Conservation (phyloP, 2,113 vertebrate genomes). For the Castor canadensis region DNA sequence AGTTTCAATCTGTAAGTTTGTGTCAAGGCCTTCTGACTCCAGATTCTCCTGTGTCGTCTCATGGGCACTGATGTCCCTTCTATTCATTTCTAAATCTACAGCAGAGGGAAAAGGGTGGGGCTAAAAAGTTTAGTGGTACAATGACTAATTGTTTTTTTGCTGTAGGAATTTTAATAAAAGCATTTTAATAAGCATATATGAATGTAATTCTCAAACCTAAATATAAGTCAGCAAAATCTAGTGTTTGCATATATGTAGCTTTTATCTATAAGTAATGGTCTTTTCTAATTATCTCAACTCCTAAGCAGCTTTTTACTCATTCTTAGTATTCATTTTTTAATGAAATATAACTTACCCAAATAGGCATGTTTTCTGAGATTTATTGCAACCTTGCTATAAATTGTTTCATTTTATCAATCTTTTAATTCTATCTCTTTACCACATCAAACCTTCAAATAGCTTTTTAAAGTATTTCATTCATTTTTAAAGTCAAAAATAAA, state of each 20-base stretch:
- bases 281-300: background rate
- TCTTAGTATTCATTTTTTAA: background rate
- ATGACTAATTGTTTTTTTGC: background rate
- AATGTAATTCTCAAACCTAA: background rate
- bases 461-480: background rate
- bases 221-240: background rate
- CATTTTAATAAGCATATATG: background rate
- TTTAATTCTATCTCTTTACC: background rate
- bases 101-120: rapidly evolving
- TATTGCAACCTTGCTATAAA: background rate
- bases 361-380: background rate
- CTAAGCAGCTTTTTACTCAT: background rate
- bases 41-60: background rate
- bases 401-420: background rate
- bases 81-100: background rate
- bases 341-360: background rate
- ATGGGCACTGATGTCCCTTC: background rate
- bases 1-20: background rate
- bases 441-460: background rate
- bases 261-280: background rate
- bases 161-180: background rate
- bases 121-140: background rate
- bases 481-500: no score
- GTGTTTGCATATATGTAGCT: background rate
- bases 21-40: background rate